Base-by-base conservation (phyloP, 2,888 invertebrate species). In the Eubasilissa splendida region DNA sequence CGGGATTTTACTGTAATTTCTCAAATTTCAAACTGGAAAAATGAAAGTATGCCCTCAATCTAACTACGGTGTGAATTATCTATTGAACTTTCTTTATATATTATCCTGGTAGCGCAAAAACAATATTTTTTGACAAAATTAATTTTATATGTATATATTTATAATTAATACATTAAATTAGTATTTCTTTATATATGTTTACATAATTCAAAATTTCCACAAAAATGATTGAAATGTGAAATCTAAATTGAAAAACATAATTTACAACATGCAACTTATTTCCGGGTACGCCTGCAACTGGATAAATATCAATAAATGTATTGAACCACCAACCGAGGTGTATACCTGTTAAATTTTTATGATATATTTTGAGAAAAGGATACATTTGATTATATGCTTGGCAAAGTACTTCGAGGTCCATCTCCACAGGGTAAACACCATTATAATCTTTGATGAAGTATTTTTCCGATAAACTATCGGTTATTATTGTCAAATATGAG, bases 391-490 rank as follows among this genome's bases (percentile, higher is more conserved):
- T 92, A 84, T 92, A 94, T 0, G 92, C 90, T 84, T 92, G 91
- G 5, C 90, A 87, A 59, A 95, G 86, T 85, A 92, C 87, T 63
- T 93, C 92, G n/a, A 95, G 86, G 86, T 96, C 95, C n/a, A 90
- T 89, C 73, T 92, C 91, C 10, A 96, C 88, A 0, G 95, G 93
- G 88, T 92, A 94, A 80, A 91, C 88, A 0, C 89, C 87, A 86
- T 94, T 92, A 87, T 95, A 95, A 88, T 96, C 96, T 11, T 90
- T 89, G 63, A 95, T 91, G 85, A 96, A 93, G 50, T 89, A 86
- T 60, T 86, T 86, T 85, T 91, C 91, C 2, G 90, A 88, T 9
- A 91, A 85, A 0, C 87, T 89, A 58, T 91, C 91, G 87, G 90
- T 86, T 87, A 90, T 87, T 80, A 89, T 86, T 0, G 88, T 84